Evolutionary conservation across 2,888 invertebrate species (phyloP).

Genomic region (Athalia rosae): DNA sequence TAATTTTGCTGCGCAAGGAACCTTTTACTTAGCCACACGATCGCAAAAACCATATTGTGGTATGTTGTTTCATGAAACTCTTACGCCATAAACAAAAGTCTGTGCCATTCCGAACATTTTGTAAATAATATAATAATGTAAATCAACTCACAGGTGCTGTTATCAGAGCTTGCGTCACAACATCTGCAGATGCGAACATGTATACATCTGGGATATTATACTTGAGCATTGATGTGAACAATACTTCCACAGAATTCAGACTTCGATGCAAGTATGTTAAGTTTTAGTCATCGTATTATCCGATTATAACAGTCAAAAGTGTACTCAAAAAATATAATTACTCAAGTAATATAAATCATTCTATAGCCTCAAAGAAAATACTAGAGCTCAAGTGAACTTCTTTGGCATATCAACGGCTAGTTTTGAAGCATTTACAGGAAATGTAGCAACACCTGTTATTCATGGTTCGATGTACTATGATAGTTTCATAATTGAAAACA

Average conservation of each 20-base stretch:
- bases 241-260: conserved; percentile 71
- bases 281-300: not conserved
- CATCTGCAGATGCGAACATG: conserved; percentile 71
- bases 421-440: conserved; percentile 54
- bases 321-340: conserved; percentile 10
- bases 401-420: conserved; percentile 64
- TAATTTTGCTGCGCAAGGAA: conserved; percentile 72
- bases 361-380: conserved; percentile 56
- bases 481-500: conserved; percentile 47
- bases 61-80: conserved; percentile 56
- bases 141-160: conserved; percentile 73
- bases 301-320: not conserved
- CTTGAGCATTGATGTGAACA: conserved; percentile 71
- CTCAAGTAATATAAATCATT: conserved; percentile 38
- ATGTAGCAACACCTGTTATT: conserved; percentile 51
- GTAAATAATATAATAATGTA: not conserved
- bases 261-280: conserved; percentile 75
- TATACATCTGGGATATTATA: conserved; percentile 73
- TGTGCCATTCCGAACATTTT: too few species aligned
- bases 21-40: conserved; percentile 76
- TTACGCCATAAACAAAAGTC: conserved; percentile 17
- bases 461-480: conserved; percentile 60
- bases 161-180: conserved; percentile 73
- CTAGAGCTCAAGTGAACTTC: conserved; percentile 57
- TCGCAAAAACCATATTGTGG: conserved; percentile 76